Percentiles rank a stretch among this genome's conserved stretches.
phyloP scores from a whole-genome alignment of 2,113 vertebrate genomes.

The Sinocyclocheilus maitianheensis region DNA sequence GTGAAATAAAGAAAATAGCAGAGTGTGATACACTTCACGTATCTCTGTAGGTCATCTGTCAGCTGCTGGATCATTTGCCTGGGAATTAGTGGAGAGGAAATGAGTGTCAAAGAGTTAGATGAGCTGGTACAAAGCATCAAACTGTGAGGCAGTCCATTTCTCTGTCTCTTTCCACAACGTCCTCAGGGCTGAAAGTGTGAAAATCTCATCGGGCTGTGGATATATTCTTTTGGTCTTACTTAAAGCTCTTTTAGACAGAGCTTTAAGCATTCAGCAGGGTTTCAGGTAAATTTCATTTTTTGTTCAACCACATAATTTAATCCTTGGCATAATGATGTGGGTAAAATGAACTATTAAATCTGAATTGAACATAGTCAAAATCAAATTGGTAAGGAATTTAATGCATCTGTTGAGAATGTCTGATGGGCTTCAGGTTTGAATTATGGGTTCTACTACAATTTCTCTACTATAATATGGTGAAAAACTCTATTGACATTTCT shows the following conservation, averaged over 20 bases:
- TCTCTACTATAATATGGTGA: not conserved
- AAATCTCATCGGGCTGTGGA: not conserved
- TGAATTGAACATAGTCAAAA: slow-evolving; percentile 3
- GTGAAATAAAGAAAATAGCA: slow-evolving; percentile 35
- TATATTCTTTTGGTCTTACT: not conserved
- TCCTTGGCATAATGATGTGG: not conserved
- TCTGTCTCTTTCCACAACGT: not conserved
- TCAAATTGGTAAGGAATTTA: not conserved
- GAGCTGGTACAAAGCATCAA: slow-evolving; percentile 16
- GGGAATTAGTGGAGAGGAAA: slow-evolving; percentile 40
- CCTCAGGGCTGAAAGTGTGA: slow-evolving; percentile 1
- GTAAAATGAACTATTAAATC: slow-evolving; percentile 9
- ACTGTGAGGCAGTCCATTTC: slow-evolving; percentile 24
- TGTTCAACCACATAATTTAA: slow-evolving; percentile 17
- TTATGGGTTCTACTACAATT: not conserved
- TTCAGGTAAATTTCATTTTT: not conserved
- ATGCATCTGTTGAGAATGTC: not conserved
- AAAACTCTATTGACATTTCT: not conserved
- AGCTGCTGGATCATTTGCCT: slow-evolving; percentile 35
- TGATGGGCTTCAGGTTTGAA: not conserved
- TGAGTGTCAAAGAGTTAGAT: slow-evolving; percentile 40
- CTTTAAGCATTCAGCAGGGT: not conserved
- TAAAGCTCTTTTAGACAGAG: not conserved
- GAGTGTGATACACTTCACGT: slow-evolving; percentile 28
- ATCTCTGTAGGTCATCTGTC: slow-evolving; percentile 35